A percentile compares a stretch with the other conserved stretches of the same genome.
Evolutionary conservation across 2,113 vertebrate genomes (phyloP).

Genomic region (Spea bombifrons): DNA sequence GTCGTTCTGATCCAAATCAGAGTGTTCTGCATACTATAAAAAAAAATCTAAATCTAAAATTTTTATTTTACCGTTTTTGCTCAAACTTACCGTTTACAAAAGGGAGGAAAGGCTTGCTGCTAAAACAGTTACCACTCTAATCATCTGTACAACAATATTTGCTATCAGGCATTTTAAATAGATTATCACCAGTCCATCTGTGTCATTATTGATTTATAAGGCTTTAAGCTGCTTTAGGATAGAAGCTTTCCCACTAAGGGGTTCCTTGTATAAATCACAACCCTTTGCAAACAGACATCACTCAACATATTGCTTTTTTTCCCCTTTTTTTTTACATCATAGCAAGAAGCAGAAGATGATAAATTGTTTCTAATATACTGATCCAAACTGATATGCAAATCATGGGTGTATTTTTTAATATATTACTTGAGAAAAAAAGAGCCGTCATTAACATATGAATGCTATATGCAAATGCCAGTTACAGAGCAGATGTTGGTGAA

Average conservation of each 20-base stretch:
- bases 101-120: conserved; percentile 72
- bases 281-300: conserved; percentile 80
- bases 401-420: conserved; percentile 82
- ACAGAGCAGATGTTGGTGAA: conserved; percentile 99
- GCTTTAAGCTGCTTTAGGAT: conserved; percentile 98
- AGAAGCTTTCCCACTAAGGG: conserved; percentile 87
- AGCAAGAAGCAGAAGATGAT: conserved; percentile 85
- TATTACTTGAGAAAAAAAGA: conserved; percentile 88
- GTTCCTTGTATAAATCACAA: conserved; percentile 88
- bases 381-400: conserved; percentile 92
- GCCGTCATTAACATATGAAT: conserved; percentile 99
- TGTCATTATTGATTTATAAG: conserved; percentile 99
- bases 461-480: conserved; percentile 98
- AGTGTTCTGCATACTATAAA: conserved; percentile 63
- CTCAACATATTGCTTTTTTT: conserved; percentile 75
- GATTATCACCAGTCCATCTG: conserved; percentile 99
- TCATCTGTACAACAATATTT: conserved; percentile 99
- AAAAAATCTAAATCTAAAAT: no score
- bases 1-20: conserved; percentile 68
- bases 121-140: conserved; percentile 95
- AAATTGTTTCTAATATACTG: conserved; percentile 86
- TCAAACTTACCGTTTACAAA: conserved; percentile 73
- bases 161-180: conserved; percentile 99
- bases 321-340: conserved; percentile 63
- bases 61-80: conserved; percentile 70